These are phyloP conservation scores for Folsomia candida DNA, from an alignment of 2,888 invertebrate species.

Conservation along the genomic window DNA sequence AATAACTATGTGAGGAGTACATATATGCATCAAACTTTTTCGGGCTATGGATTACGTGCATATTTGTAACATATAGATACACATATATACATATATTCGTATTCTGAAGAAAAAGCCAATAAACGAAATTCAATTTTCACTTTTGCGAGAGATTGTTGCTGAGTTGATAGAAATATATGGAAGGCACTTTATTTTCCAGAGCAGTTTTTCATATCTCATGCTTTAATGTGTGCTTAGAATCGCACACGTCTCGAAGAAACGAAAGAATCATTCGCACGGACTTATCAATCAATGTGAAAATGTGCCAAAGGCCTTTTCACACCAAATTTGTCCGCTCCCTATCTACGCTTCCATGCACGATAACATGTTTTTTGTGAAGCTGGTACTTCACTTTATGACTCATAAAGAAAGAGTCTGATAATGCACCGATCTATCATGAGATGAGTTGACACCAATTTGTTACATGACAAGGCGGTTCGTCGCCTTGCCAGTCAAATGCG, in stretches of 20 bases:
- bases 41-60: too few relatives aligned
- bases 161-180: neutral
- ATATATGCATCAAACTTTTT: too few relatives aligned
- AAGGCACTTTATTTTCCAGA: neutral
- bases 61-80: too few relatives aligned
- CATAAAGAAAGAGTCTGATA: constrained; percentile 5
- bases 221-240: neutral
- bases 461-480: neutral
- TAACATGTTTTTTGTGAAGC: neutral
- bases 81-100: neutral
- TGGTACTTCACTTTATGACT: neutral
- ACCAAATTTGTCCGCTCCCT: neutral
- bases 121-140: neutral
- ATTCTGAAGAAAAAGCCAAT: neutral
- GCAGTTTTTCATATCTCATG: neutral
- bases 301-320: neutral
- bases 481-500: neutral
- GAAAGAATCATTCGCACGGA: neutral
- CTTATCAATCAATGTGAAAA: neutral
- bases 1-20: too few relatives aligned
- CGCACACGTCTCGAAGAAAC: neutral
- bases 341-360: neutral
- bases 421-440: constrained; percentile 1
- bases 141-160: neutral
- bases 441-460: constrained; percentile 4